A percentile compares a stretch with the other conserved stretches of the same genome.
Conservation (phyloP, 2,113 vertebrate species). For the Bufo bufo region DNA sequence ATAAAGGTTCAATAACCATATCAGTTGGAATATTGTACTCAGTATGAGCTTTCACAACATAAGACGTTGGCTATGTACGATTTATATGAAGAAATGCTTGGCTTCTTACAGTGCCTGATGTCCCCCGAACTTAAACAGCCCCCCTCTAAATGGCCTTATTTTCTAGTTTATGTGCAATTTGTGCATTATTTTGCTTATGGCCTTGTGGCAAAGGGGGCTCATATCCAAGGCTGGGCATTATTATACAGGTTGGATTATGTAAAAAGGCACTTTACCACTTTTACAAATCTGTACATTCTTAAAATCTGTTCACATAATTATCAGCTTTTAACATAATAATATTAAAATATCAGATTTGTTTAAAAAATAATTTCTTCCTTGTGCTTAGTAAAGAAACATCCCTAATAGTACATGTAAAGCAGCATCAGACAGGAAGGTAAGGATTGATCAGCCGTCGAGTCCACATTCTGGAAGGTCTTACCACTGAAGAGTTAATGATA, state of each 20-base stretch:
- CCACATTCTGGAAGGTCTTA: not conserved
- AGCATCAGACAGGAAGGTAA: conserved; percentile 4
- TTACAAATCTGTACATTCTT: not conserved
- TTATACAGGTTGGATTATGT: not conserved
- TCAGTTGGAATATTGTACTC: not conserved
- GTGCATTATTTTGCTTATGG: not conserved
- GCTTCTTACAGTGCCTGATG: not conserved
- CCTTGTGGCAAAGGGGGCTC: too few species aligned
- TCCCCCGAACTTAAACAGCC: not conserved
- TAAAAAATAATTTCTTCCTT: conserved; percentile 18
- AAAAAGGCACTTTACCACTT: not conserved
- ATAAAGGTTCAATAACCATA: not conserved
- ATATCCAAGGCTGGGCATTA: not conserved
- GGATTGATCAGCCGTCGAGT: not conserved
- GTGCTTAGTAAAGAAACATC: not conserved
- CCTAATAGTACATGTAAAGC: conserved; percentile 5
- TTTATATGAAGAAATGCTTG: not conserved
- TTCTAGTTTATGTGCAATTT: not conserved
- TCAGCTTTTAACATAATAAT: not conserved
- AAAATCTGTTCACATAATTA: not conserved
- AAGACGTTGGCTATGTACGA: not conserved
- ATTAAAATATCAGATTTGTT: conserved; percentile 11
- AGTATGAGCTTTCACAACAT: not conserved
- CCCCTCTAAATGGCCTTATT: not conserved
- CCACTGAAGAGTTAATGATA: not conserved